phyloP scores from a whole-genome alignment of 1,140 invertebrate genomes.

The Triops longicaudatus region DNA sequence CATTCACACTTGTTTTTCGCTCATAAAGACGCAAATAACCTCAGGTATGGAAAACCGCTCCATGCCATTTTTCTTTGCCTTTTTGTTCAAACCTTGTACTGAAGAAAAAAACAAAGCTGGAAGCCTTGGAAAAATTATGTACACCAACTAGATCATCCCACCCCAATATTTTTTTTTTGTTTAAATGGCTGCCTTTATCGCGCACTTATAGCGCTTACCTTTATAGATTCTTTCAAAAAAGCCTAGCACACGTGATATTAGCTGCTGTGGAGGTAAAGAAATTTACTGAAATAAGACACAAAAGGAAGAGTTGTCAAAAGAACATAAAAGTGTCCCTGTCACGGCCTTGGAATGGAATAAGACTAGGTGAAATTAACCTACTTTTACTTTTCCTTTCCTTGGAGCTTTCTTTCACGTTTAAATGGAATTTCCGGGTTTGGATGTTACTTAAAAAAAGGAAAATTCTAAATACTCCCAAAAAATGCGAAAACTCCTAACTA shows the following conservation, averaged over 20 bases:
- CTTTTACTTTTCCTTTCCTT: background rate
- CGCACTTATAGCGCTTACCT: background rate
- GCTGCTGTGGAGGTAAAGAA: background rate
- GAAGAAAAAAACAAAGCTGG: background rate
- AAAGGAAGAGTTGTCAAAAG: background rate
- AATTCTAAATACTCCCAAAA: background rate
- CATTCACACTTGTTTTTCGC: background rate
- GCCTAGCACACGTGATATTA: background rate
- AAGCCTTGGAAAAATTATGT: background rate
- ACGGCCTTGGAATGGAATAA: constrained; percentile 2
- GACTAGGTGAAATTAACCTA: background rate
- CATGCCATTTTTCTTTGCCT: background rate
- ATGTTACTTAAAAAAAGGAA: background rate
- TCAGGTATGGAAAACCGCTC: background rate
- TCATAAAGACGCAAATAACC: constrained; percentile 1
- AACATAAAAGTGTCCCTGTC: background rate
- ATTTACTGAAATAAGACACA: background rate
- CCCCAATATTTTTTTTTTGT: background rate
- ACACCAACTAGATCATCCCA: background rate
- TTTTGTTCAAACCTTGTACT: background rate
- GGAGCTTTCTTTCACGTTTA: background rate
- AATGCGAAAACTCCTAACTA: background rate
- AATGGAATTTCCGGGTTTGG: background rate
- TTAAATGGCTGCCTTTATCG: background rate
- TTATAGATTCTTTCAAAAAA: background rate